Conservation (phyloP, 2,113 vertebrate genomes). For the Rousettus leschenaultii region DNA sequence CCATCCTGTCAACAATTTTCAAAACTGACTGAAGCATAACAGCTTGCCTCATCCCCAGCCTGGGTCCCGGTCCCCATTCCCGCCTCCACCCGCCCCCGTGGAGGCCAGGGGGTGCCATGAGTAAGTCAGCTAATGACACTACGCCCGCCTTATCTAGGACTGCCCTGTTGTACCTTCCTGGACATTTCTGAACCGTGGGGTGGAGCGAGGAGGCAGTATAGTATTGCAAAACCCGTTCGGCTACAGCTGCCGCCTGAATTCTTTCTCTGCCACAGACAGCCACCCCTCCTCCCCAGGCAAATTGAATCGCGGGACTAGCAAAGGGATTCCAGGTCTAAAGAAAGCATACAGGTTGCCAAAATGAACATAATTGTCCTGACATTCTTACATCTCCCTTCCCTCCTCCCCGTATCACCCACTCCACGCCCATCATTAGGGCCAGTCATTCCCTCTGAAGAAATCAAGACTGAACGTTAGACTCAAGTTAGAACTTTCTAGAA, state of each 20-base stretch:
- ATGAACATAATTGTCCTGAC: background rate
- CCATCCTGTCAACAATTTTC: conserved; percentile 32
- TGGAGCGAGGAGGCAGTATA: background rate
- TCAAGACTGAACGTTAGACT: background rate
- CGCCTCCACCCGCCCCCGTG: background rate
- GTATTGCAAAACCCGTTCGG: conserved; percentile 14
- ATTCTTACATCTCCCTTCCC: background rate
- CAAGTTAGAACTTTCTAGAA: background rate
- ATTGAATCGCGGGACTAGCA: background rate
- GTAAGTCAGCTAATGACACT: conserved; percentile 27
- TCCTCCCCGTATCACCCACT: background rate
- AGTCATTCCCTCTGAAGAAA: background rate
- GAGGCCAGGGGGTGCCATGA: background rate
- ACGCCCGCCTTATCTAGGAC: conserved; percentile 6
- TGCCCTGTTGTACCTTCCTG: background rate
- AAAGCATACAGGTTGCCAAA: background rate
- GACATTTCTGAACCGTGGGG: background rate
- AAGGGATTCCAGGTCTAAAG: background rate
- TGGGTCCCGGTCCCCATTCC: background rate
- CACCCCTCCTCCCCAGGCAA: background rate
- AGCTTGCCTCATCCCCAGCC: background rate
- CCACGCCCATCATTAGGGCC: background rate
- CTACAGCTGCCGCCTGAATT: background rate
- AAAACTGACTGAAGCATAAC: background rate
- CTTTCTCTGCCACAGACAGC: background rate